A percentile compares a stretch with the other conserved stretches of the same genome.
These are phyloP conservation scores for Chymomyza costata DNA, from an alignment of 1,140 invertebrate genomes.

Conservation along the genomic window DNA sequence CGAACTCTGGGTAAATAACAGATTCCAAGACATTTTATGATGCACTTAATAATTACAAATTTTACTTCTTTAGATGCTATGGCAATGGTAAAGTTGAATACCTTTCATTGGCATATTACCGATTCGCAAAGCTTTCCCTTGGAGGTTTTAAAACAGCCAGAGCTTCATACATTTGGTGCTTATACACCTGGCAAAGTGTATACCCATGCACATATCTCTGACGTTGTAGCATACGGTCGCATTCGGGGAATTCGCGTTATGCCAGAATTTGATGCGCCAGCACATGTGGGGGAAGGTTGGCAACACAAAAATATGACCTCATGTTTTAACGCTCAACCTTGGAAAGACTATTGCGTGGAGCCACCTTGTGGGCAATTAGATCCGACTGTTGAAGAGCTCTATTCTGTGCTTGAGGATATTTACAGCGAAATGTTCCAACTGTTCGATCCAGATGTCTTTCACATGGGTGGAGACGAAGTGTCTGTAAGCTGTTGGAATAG, in stretches of 20 bases:
- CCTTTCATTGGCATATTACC: slow-evolving; percentile 93
- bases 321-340: slow-evolving; percentile 85
- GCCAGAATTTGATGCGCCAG: slow-evolving; percentile 91
- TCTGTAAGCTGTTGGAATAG: slow-evolving; percentile 87
- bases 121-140: slow-evolving; percentile 92
- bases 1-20: slow-evolving; percentile 82
- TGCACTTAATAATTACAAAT: no score
- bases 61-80: slow-evolving; percentile 80
- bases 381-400: slow-evolving; percentile 84
- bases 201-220: slow-evolving; percentile 76
- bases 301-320: slow-evolving; percentile 82
- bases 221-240: slow-evolving; percentile 82
- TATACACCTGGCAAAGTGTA: slow-evolving; percentile 82
- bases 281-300: slow-evolving; percentile 92
- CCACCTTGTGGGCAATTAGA: slow-evolving; percentile 92
- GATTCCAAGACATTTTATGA: no score
- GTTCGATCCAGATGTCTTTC: slow-evolving; percentile 85
- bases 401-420: slow-evolving; percentile 83
- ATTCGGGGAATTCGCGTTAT: slow-evolving; percentile 85
- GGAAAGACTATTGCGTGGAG: slow-evolving; percentile 86
- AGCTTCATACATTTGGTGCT: slow-evolving; percentile 83
- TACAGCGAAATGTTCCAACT: slow-evolving; percentile 81
- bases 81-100: slow-evolving; percentile 88
- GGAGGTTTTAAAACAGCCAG: slow-evolving; percentile 81
- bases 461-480: slow-evolving; percentile 93